phyloP scores from a whole-genome alignment of 2,888 invertebrate species.

The Drosophila kambysellisi region DNA sequence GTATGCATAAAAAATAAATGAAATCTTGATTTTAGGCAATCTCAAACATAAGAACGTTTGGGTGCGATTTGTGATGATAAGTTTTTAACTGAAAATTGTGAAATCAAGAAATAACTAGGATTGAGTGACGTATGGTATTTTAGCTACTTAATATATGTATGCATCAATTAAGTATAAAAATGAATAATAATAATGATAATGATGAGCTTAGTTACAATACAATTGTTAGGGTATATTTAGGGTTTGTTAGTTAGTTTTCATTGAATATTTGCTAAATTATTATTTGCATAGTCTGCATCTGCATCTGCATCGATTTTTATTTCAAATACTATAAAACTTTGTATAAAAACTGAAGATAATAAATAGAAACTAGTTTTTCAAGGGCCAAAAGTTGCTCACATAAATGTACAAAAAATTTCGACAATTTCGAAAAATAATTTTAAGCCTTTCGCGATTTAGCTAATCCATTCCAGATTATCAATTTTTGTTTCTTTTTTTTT shows the following conservation, averaged over 20 bases:
- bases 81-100: conserved; percentile 33
- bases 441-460: conserved; percentile 59
- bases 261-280: conserved; percentile 35
- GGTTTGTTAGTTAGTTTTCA: conserved; percentile 15
- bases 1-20: conserved; percentile 62
- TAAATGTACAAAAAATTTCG: conserved; percentile 51
- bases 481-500: conserved; percentile 45
- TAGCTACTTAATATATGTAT: conserved; percentile 64
- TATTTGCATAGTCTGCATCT: conserved; percentile 36
- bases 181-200: conserved; percentile 50
- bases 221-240: conserved; percentile 30
- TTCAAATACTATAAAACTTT: conserved; percentile 35
- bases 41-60: conserved; percentile 66
- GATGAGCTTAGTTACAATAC: conserved; percentile 42
- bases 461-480: conserved; percentile 64
- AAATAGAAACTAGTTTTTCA: conserved; percentile 36
- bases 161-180: conserved; percentile 44
- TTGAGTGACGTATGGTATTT: conserved; percentile 55
- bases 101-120: conserved; percentile 30
- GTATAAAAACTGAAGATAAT: conserved; percentile 53
- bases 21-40: conserved; percentile 64
- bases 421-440: conserved; percentile 73
- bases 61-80: conserved; percentile 29
- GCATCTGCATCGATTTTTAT: conserved; percentile 17
- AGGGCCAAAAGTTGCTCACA: conserved; percentile 58